Evolutionary conservation across 2,888 invertebrate species (phyloP).

Genomic region (Palloptera scutellata): DNA sequence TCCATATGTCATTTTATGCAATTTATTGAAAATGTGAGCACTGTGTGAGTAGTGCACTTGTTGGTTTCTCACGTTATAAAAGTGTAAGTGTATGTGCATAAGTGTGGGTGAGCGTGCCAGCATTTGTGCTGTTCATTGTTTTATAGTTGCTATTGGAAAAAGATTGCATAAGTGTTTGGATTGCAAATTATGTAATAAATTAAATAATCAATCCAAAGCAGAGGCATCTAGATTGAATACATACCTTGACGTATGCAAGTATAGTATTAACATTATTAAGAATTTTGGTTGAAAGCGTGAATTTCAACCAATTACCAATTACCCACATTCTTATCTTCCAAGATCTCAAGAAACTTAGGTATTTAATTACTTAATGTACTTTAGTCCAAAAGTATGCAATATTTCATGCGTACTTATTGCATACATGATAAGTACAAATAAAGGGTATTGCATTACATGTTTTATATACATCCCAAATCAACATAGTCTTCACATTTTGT

Average conservation of each 20-base stretch:
- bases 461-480: too few relatives aligned
- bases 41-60: not conserved
- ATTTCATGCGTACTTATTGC: too few relatives aligned
- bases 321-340: too few relatives aligned
- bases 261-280: too few relatives aligned
- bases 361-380: too few relatives aligned
- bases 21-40: conserved; percentile 7
- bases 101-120: conserved; percentile 1
- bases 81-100: not conserved
- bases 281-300: too few relatives aligned
- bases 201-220: not conserved
- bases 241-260: not conserved
- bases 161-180: not conserved
- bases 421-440: too few relatives aligned
- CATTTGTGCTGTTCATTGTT: not conserved
- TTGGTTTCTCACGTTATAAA: not conserved
- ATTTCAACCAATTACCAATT: too few relatives aligned
- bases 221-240: not conserved
- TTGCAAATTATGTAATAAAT: conserved; percentile 1
- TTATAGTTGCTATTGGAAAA: not conserved
- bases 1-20: conserved; percentile 7
- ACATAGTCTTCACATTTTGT: too few relatives aligned
- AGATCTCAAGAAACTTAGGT: too few relatives aligned
- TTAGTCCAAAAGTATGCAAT: too few relatives aligned
- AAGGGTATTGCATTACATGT: too few relatives aligned